phyloP scores from a whole-genome alignment of 2,888 invertebrate species.

The Trichogramma dendrolimi region DNA sequence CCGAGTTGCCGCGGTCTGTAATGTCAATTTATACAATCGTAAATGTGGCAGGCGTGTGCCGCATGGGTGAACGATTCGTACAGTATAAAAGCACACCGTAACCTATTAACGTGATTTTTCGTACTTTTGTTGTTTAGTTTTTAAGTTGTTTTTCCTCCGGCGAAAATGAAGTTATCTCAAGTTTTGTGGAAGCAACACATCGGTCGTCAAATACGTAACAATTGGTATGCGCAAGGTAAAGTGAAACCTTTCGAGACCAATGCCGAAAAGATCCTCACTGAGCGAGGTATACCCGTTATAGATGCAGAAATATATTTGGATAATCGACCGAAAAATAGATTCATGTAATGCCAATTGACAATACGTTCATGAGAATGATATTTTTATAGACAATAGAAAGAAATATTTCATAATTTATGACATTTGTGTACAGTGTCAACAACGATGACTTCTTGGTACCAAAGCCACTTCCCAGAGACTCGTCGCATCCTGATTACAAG shows the following conservation, averaged over 20 bases:
- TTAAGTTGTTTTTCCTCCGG: no score
- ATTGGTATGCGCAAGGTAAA: slow-evolving; percentile 69
- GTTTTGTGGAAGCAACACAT: slow-evolving; percentile 66
- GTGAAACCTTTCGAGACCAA: slow-evolving; percentile 58
- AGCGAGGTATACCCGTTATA: slow-evolving; percentile 60
- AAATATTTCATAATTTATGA: slow-evolving; percentile 9
- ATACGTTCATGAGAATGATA: not conserved
- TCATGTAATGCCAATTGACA: slow-evolving; percentile 25
- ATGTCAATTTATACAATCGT: no score
- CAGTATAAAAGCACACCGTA: no score
- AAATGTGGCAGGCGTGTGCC: no score
- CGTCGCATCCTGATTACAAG: slow-evolving; percentile 66
- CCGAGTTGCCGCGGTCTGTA: no score
- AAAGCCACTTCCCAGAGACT: slow-evolving; percentile 51
- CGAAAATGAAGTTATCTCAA: slow-evolving; percentile 64
- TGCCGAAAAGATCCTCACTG: slow-evolving; percentile 56
- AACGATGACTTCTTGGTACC: slow-evolving; percentile 1
- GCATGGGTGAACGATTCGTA: no score
- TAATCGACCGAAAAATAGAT: no score
- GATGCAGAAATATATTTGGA: slow-evolving; percentile 53
- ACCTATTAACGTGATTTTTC: no score
- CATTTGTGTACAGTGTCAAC: slow-evolving; percentile 38
- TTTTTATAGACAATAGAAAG: not conserved
- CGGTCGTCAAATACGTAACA: slow-evolving; percentile 66
- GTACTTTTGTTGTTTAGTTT: no score